Evolutionary conservation across 2,888 invertebrate genomes (phyloP).

Genomic region (Nomada lathburiana): DNA sequence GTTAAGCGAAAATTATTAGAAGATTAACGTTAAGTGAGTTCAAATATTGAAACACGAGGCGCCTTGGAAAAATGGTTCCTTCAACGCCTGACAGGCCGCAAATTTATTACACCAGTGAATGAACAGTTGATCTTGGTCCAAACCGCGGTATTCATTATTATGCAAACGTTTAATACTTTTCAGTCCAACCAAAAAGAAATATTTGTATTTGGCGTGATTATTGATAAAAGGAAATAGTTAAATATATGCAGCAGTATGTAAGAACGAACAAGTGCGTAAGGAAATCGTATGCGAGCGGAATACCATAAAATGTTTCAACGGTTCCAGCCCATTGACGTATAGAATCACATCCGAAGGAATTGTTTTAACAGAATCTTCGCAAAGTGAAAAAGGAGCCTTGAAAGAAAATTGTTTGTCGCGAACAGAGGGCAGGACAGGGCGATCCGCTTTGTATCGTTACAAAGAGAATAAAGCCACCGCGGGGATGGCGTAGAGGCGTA

Average conservation of each 20-base stretch:
- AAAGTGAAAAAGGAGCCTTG: conserved; percentile 23
- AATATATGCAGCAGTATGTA: too few relatives aligned
- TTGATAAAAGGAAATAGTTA: too few relatives aligned
- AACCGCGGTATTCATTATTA: conserved; percentile 4
- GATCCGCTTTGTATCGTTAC: conserved; percentile 62
- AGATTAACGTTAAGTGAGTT: conserved; percentile 5
- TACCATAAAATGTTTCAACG: too few relatives aligned
- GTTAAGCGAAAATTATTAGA: background rate
- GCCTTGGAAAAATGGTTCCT: background rate
- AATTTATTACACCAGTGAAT: conserved; percentile 18
- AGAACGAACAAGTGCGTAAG: too few relatives aligned
- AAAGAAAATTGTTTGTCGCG: conserved; percentile 53
- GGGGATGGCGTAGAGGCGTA: conserved; percentile 30
- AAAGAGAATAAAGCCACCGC: conserved; percentile 65
- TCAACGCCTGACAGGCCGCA: conserved; percentile 13
- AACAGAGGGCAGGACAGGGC: conserved; percentile 57
- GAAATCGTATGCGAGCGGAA: too few relatives aligned
- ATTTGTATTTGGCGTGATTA: too few relatives aligned
- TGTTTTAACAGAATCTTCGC: conserved; percentile 37
- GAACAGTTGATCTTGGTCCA: background rate
- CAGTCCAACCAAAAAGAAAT: too few relatives aligned
- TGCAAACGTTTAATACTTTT: conserved; percentile 7
- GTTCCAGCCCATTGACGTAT: too few relatives aligned
- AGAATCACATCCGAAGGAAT: conserved; percentile 21
- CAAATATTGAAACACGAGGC: background rate